phyloP scores from a whole-genome alignment of 2,113 vertebrate genomes.

The Phalacrocorax pelagicus region DNA sequence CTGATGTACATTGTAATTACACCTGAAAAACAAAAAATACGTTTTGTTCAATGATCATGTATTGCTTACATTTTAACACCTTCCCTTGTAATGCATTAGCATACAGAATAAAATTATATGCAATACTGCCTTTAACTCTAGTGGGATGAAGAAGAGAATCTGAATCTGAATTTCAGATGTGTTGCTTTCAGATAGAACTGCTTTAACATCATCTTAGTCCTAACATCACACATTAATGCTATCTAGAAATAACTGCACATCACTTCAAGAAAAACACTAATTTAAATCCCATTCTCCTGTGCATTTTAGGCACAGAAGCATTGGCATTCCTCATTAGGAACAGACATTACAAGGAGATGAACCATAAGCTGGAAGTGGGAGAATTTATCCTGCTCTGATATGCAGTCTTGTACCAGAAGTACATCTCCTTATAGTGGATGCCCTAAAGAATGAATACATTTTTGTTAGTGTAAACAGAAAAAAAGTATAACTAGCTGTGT shows the following conservation, averaged over 20 bases:
- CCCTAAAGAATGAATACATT: neutral
- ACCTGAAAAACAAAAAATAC: conserved; percentile 69
- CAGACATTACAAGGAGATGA: neutral
- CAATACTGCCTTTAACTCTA: neutral
- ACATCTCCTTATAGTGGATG: neutral
- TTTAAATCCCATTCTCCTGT: neutral
- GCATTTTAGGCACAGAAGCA: neutral
- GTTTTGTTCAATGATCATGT: neutral
- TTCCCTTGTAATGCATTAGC: neutral
- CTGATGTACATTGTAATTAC: conserved; percentile 84
- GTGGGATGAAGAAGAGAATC: neutral
- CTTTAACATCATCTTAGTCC: neutral
- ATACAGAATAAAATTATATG: neutral
- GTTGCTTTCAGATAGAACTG: neutral
- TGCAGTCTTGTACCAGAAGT: neutral
- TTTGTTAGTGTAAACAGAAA: neutral
- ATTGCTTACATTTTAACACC: neutral
- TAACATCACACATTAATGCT: neutral
- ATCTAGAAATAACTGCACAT: neutral
- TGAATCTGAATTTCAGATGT: neutral
- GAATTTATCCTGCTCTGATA: neutral
- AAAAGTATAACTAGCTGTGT: neutral
- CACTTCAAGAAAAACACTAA: neutral
- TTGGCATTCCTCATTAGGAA: neutral
- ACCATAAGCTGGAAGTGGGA: neutral